These are phyloP conservation scores for Ernsta delagoae DNA, from an alignment of 2,888 invertebrate species.

Conservation along the genomic window DNA sequence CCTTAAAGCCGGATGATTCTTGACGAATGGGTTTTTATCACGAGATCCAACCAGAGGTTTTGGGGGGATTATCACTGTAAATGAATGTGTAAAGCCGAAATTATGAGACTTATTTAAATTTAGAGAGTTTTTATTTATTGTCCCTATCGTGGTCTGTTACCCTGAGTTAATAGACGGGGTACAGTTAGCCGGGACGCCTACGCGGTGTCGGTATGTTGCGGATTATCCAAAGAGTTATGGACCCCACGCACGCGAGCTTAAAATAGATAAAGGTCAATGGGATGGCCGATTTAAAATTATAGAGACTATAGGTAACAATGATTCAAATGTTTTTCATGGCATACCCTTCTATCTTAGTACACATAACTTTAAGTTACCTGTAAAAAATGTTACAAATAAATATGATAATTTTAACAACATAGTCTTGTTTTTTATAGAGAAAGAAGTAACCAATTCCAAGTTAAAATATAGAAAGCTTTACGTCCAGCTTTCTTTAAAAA, in stretches of 20 bases:
- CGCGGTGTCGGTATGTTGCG: conserved; percentile 49
- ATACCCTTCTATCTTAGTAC: no score
- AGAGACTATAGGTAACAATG: conserved; percentile 1
- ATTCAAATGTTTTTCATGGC: not conserved
- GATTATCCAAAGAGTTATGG: conserved; percentile 57
- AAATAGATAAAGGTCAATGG: conserved; percentile 48
- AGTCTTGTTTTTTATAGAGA: no score
- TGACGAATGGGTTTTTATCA: conserved; percentile 34
- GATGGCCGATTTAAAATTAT: conserved; percentile 35
- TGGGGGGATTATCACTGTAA: conserved; percentile 26
- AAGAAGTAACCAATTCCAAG: no score
- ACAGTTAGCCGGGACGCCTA: conserved; percentile 53
- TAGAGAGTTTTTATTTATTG: conserved; percentile 33
- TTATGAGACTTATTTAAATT: conserved; percentile 32
- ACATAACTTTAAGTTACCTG: no score
- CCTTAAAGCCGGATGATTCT: conserved; percentile 29
- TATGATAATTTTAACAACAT: no score
- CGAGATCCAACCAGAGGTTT: conserved; percentile 26
- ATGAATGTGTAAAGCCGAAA: conserved; percentile 24
- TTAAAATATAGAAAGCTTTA: no score
- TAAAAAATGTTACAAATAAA: no score
- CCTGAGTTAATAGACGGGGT: conserved; percentile 37
- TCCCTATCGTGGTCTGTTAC: conserved; percentile 35
- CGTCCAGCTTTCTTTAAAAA: no score
- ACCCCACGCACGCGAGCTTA: conserved; percentile 51